A percentile compares a stretch with the other conserved stretches of the same genome.
Evolutionary conservation across 2,888 invertebrate species (phyloP).

Genomic region (Drosophila hawaiiensis): DNA sequence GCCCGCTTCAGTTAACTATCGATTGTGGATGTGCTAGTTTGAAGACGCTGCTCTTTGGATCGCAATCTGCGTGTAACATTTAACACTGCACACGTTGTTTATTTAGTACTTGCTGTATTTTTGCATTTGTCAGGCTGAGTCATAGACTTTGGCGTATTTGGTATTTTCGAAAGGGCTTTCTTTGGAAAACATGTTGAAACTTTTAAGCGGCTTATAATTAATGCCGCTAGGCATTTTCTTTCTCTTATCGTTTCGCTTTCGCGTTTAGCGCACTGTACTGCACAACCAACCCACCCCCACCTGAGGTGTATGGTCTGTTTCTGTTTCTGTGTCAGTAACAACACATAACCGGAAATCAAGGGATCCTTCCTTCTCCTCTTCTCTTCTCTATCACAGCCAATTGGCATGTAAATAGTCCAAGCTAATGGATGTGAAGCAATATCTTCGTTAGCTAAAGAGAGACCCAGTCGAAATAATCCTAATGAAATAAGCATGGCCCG

Average conservation of each 20-base stretch:
- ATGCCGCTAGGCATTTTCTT: slow-evolving; percentile 80
- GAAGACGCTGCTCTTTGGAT: slow-evolving; percentile 17
- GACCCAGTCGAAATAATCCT: slow-evolving; percentile 72
- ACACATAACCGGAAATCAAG: slow-evolving; percentile 72
- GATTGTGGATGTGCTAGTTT: slow-evolving; percentile 29
- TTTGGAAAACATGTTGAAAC: slow-evolving; percentile 79
- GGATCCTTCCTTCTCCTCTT: slow-evolving; percentile 27
- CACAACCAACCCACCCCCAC: not conserved
- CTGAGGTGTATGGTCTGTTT: slow-evolving; percentile 10
- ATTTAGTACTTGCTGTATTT: slow-evolving; percentile 26
- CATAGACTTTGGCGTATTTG: slow-evolving; percentile 21
- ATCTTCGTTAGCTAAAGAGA: slow-evolving; percentile 25
- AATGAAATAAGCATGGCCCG: slow-evolving; percentile 81
- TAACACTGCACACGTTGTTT: slow-evolving; percentile 10
- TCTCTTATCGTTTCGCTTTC: slow-evolving; percentile 67
- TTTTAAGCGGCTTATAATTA: slow-evolving; percentile 82
- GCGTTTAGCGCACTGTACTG: slow-evolving; percentile 54
- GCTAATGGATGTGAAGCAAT: slow-evolving; percentile 24
- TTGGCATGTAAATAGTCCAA: slow-evolving; percentile 23
- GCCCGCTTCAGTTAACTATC: slow-evolving; percentile 25
- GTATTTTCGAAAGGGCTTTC: slow-evolving; percentile 50
- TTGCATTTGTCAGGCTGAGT: slow-evolving; percentile 29
- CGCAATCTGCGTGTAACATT: slow-evolving; percentile 1
- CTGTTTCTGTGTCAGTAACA: slow-evolving; percentile 61
- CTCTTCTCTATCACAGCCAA: not conserved